Conservation (phyloP, 2,888 invertebrate genomes). For the Phymatocera aterrima region DNA sequence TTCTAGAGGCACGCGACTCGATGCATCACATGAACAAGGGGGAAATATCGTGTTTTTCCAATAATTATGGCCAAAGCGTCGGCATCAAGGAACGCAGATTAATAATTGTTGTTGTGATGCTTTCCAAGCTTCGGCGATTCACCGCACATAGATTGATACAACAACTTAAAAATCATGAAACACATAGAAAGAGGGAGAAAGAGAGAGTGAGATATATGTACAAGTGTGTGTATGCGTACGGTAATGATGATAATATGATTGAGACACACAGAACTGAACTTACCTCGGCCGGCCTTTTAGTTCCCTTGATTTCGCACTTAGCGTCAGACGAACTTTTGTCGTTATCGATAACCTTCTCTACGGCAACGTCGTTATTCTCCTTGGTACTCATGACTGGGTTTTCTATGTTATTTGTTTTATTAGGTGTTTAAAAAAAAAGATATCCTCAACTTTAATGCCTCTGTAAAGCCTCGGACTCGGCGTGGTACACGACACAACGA, state of each 20-base stretch:
- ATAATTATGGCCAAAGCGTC: constrained; percentile 47
- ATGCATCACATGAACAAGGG: constrained; percentile 10
- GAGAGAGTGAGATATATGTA: background rate
- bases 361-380: constrained; percentile 90
- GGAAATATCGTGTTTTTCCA: constrained; percentile 39
- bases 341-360: constrained; percentile 87
- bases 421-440: background rate
- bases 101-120: constrained; percentile 46
- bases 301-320: constrained; percentile 90
- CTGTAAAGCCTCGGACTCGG: constrained; percentile 35
- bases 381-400: constrained; percentile 83
- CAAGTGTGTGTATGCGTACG: constrained; percentile 2
- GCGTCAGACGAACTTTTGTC: constrained; percentile 85
- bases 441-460: background rate
- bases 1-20: constrained; percentile 37
- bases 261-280: constrained; percentile 79
- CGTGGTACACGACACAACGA: constrained; percentile 45
- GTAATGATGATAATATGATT: background rate
- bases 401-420: background rate
- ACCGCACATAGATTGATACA: background rate
- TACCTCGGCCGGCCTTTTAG: constrained; percentile 92
- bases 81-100: constrained; percentile 44
- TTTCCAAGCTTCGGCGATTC: constrained; percentile 38
- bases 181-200: constrained; percentile 1
- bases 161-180: constrained; percentile 24